phyloP scores from a whole-genome alignment of 2,888 invertebrate species.

The Lasioglossum calceatum region DNA sequence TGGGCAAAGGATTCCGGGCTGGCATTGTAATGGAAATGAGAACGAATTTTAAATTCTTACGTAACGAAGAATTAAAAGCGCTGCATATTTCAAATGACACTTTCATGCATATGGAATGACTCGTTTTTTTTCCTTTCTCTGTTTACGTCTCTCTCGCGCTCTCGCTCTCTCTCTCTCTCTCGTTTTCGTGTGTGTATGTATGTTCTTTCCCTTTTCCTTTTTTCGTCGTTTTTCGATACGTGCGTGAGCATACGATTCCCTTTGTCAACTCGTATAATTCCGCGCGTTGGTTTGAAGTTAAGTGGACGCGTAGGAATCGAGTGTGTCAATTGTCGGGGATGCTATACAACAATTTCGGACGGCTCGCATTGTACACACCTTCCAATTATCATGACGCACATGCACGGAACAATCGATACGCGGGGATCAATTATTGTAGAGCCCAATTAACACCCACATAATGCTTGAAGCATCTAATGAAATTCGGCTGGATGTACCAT shows the following conservation, averaged over 20 bases:
- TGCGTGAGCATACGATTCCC: neutral
- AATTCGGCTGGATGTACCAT: neutral
- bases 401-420: neutral
- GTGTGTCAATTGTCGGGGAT: neutral
- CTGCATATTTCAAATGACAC: conserved; percentile 7
- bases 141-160: accelerated
- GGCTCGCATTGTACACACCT: neutral
- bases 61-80: conserved; percentile 5
- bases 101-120: conserved; percentile 6
- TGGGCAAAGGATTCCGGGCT: neutral
- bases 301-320: neutral
- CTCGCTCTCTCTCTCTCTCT: neutral
- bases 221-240: neutral
- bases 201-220: neutral
- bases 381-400: neutral
- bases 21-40: neutral
- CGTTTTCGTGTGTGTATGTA: neutral
- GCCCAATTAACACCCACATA: conserved; percentile 11
- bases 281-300: neutral
- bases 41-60: conserved; percentile 7
- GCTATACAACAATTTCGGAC: conserved; percentile 7
- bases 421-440: neutral
- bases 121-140: neutral
- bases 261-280: neutral
- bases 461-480: conserved; percentile 6